Evolutionary conservation across 1,140 invertebrate species (phyloP).

Genomic region (Portunus trituberculatus): DNA sequence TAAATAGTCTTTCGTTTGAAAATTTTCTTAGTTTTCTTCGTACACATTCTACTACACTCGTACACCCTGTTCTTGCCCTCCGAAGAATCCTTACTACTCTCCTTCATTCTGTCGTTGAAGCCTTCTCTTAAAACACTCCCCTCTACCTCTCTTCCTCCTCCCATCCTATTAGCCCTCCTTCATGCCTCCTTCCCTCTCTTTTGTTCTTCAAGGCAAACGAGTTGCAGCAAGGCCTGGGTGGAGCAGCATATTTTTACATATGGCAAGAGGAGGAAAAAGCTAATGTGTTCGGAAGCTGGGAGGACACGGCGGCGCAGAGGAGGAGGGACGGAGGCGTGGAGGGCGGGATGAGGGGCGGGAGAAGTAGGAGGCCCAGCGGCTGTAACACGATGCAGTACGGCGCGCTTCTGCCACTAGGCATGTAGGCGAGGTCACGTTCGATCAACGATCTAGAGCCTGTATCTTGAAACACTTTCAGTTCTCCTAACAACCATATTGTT

Average conservation of each 20-base stretch:
- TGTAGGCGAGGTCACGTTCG: too few relatives aligned
- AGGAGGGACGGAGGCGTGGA: not conserved
- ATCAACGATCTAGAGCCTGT: too few relatives aligned
- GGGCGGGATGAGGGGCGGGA: not conserved
- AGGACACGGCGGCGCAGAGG: not conserved
- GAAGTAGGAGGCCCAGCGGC: too few relatives aligned
- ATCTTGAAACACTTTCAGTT: too few relatives aligned
- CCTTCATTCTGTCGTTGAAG: not conserved
- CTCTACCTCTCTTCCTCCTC: not conserved
- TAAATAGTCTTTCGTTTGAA: too few relatives aligned
- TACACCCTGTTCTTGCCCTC: not conserved
- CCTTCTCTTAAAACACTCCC: not conserved
- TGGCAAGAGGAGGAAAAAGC: not conserved
- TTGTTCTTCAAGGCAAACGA: constrained; percentile 10
- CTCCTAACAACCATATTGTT: too few relatives aligned
- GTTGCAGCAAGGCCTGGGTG: constrained; percentile 15
- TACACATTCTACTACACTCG: not conserved
- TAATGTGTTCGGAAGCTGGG: not conserved
- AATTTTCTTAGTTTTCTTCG: too few relatives aligned
- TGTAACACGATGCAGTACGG: too few relatives aligned
- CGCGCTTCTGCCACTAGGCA: too few relatives aligned
- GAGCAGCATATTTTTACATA: constrained; percentile 4
- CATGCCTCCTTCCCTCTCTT: not conserved
- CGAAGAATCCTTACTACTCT: not conserved
- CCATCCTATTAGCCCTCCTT: not conserved